These are phyloP conservation scores for Seira ritae DNA, from an alignment of 2,888 invertebrate species.

Conservation along the genomic window DNA sequence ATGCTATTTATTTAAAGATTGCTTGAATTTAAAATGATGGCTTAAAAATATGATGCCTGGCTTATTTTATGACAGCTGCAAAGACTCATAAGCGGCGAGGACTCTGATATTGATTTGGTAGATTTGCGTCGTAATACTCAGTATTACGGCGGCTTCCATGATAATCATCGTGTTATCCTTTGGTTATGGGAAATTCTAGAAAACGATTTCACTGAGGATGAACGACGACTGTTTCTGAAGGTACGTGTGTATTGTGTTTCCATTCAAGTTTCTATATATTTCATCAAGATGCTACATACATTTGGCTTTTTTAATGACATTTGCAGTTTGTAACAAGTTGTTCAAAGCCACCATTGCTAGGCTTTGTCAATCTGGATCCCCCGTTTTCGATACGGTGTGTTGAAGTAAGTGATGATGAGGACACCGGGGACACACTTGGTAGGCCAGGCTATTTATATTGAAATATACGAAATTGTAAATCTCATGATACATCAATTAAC, in stretches of 20 bases:
- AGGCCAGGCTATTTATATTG: constrained; percentile 64
- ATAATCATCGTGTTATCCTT: constrained; percentile 96
- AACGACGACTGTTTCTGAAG: constrained; percentile 95
- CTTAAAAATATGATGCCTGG: not conserved
- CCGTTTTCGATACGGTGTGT: constrained; percentile 99
- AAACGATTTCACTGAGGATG: constrained; percentile 94
- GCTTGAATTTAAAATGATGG: no score
- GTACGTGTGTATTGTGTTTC: constrained; percentile 77
- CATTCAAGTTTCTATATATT: no score
- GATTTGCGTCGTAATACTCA: constrained; percentile 94
- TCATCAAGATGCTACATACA: no score
- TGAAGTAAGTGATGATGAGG: constrained; percentile 98
- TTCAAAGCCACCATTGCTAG: constrained; percentile 96
- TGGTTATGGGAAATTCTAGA: constrained; percentile 99
- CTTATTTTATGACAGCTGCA: constrained; percentile 81
- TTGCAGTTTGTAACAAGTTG: constrained; percentile 93
- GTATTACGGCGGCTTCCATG: constrained; percentile 99
- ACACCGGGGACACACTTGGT: constrained; percentile 91
- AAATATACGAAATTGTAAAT: not conserved
- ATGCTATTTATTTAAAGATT: constrained; percentile 8
- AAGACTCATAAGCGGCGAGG: constrained; percentile 96
- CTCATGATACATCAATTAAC: constrained; percentile 8
- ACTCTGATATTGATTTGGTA: constrained; percentile 91
- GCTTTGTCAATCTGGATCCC: constrained; percentile 97
- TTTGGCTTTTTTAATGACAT: no score